Evolutionary conservation across 2,113 vertebrate genomes (phyloP), one percentile per base, ranked within the genome.

Genomic region (Cinclus cinclus): DNA sequence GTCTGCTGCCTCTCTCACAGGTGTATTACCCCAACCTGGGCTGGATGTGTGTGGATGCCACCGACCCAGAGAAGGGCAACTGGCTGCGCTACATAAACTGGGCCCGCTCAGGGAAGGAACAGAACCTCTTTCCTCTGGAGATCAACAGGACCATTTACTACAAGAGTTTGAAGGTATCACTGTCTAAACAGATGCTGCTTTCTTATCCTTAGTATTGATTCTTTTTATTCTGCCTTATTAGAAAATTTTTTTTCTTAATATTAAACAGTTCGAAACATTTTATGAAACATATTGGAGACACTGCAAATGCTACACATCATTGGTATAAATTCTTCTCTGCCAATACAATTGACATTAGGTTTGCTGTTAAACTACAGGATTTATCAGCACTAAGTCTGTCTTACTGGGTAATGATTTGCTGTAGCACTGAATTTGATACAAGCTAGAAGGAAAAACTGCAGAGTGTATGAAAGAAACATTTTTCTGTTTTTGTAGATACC

Each of bases 1-100:
- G 55, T 10, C n/a, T 75, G 50, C 53, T 15, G 56, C 31, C 13
- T 2, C 58, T 41, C 68, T 44, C 55, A 1, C 96, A 98, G 99
- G 99, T 99, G 1, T 99, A 99, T 92, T 99, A 99, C 94, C 99
- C 99, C 20, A 98, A 98, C 39, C 81, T 99, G 93, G 99, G 99
- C 15, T 99, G 99, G 99, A 99, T 99, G 99, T 99, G 99, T 96
- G 98, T 99, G 10, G 99, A 99, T 49, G 99, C 99, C 94, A 99
- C 99, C 0, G 99, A 99, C 83, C 99, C 99, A 10, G 90, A 97
- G 95, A 99, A 99, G 83, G 99, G 99, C 33, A 99, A 99, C 94
- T 99, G 99, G 99, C 96, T 99, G 39, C 98, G 99, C 2, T 99
- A 99, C 67, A 98, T 99, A 77, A 99, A 99, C 94, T 99, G 99